phyloP scores from a whole-genome alignment of 1,140 invertebrate genomes.

The Drosophila ercepeae region DNA sequence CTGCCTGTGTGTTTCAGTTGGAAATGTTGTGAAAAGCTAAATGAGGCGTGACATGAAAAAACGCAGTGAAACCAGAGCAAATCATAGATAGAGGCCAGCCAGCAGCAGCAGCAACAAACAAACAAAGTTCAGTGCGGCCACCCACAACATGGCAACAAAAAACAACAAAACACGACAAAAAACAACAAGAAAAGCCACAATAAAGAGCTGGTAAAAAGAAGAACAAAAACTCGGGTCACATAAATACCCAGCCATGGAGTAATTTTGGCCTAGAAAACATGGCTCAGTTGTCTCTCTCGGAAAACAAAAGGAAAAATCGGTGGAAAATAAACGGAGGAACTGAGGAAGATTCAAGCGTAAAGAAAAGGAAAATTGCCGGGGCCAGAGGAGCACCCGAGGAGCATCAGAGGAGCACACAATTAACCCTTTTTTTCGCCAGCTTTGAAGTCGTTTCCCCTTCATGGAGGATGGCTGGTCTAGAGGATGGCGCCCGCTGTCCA shows the following conservation, averaged over 20 bases:
- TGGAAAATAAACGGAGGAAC: slow-evolving; percentile 2
- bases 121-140: slow-evolving; percentile 62
- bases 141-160: slow-evolving; percentile 52
- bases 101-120: slow-evolving; percentile 19
- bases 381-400: not conserved
- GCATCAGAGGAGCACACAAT: slow-evolving; percentile 43
- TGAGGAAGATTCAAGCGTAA: not conserved
- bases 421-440: slow-evolving; percentile 59
- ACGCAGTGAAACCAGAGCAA: slow-evolving; percentile 20
- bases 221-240: slow-evolving; percentile 30
- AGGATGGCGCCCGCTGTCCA: slow-evolving; percentile 44
- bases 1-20: no score
- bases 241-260: slow-evolving; percentile 44
- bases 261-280: slow-evolving; percentile 45
- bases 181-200: slow-evolving; percentile 26
- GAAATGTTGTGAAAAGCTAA: slow-evolving; percentile 75
- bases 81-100: slow-evolving; percentile 33
- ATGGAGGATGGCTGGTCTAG: not conserved
- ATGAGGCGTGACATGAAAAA: slow-evolving; percentile 76
- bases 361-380: slow-evolving; percentile 1
- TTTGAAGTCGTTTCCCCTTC: slow-evolving; percentile 38
- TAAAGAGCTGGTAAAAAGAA: slow-evolving; percentile 17
- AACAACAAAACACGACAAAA: no score
- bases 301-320: slow-evolving; percentile 20
- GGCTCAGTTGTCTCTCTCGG: slow-evolving; percentile 8